Evolutionary conservation across 2,888 invertebrate species (phyloP).

Genomic region (Meghimatium bilineatum): DNA sequence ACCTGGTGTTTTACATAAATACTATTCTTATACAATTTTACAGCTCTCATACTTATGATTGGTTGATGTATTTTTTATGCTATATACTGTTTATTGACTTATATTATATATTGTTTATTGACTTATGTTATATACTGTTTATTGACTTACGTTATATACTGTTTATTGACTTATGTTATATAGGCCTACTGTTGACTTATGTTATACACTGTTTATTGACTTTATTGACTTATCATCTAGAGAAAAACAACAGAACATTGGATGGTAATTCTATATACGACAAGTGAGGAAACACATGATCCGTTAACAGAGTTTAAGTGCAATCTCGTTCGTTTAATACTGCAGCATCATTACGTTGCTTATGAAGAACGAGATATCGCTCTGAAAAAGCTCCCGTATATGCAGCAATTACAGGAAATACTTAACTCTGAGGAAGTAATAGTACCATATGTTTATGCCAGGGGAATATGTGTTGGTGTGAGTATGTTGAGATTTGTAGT

Average conservation of each 20-base stretch:
- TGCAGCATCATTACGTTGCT: conserved; percentile 36
- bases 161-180: too few species aligned
- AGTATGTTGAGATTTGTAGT: conserved; percentile 17
- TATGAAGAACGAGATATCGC: conserved; percentile 43
- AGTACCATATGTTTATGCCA: conserved; percentile 27
- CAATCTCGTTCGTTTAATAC: conserved; percentile 25
- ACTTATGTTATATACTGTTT: too few species aligned
- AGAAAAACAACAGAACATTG: conserved; percentile 22
- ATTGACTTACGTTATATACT: too few species aligned
- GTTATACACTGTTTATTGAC: neutral
- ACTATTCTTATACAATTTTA: too few species aligned
- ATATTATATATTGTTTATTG: too few species aligned
- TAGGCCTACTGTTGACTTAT: too few species aligned
- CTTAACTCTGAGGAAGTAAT: neutral
- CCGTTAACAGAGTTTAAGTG: conserved; percentile 28
- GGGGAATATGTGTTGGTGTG: conserved; percentile 35
- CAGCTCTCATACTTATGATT: too few species aligned
- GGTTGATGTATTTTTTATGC: too few species aligned
- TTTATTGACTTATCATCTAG: neutral
- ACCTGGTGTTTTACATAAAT: too few species aligned
- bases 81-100: too few species aligned
- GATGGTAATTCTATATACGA: conserved; percentile 39
- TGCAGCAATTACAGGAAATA: neutral
- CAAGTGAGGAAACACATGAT: conserved; percentile 25
- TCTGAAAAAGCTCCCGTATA: conserved; percentile 4